These are phyloP conservation scores for Cephalopachus bancanus DNA, from an alignment of 2,797 vertebrate genomes.

Conservation along the genomic window DNA sequence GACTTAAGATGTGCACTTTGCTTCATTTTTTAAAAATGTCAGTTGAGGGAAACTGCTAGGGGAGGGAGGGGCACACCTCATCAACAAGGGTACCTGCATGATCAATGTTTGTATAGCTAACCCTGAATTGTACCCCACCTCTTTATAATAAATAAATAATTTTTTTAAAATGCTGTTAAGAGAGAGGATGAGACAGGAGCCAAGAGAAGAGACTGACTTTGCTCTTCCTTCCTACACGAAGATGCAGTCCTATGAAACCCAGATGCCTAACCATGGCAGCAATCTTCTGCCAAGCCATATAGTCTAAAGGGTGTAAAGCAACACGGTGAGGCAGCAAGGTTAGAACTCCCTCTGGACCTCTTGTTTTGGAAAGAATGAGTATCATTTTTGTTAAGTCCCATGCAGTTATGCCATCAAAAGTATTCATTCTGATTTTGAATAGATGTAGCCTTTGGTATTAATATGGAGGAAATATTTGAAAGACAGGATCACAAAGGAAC, in stretches of 20 bases:
- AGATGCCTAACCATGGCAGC: not conserved
- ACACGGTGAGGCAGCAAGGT: not conserved
- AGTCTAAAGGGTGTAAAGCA: not conserved
- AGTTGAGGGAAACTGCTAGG: too few relatives aligned
- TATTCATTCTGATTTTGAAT: slow-evolving; percentile 27
- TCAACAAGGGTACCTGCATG: too few relatives aligned
- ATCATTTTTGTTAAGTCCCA: not conserved
- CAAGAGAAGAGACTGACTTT: not conserved
- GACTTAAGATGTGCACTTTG: not conserved
- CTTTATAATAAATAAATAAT: too few relatives aligned
- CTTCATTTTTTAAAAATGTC: not conserved
- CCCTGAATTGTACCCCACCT: too few relatives aligned
- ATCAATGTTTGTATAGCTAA: too few relatives aligned
- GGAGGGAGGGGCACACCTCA: too few relatives aligned
- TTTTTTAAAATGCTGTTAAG: not conserved
- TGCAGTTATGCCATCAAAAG: slow-evolving; percentile 5
- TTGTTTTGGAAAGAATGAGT: not conserved
- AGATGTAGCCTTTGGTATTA: not conserved
- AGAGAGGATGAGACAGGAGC: not conserved
- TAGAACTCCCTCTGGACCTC: not conserved
- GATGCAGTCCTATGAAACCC: not conserved
- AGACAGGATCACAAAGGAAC: not conserved
- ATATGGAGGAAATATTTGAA: not conserved
- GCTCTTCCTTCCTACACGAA: not conserved
- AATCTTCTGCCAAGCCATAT: not conserved